Evolutionary conservation across 2,797 vertebrate genomes (phyloP), one percentile per base, ranked within the genome.

Genomic region (Fratercula arctica): DNA sequence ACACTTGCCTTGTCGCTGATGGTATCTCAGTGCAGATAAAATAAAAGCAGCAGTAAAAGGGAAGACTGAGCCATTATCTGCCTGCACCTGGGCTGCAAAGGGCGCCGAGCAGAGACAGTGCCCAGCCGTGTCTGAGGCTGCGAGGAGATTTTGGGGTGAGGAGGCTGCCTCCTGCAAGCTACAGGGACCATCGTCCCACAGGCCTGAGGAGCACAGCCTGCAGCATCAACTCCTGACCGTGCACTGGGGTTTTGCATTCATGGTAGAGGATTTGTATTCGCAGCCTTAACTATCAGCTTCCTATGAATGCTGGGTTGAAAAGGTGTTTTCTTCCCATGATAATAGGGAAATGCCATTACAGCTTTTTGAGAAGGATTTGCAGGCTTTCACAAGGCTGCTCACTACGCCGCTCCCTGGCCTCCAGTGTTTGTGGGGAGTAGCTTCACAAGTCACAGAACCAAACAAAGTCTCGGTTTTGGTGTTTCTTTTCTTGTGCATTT

Each of bases 1-100:
- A 94, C 97, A 97, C 97, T 96, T 92, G 96, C 94, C 94, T 97
- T 91, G 93, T 90, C 43, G 6, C 86, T 92, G 96, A 97, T 97
- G 83, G 89, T 96, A 97, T 97, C 96, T 97, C 70, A 28, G 74
- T 2, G 16, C 68, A 94, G 93, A 97, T 95, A 96, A 96, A 97
- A 90, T 81, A 86, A 90, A 85, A 96, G 95, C 90, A 74, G 85
- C 90, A 94, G 79, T 94, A 87, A 92, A 96, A 92, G 77, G 72
- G 87, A 94, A 93, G 87, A 37, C 54, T 0, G 2, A 91, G 54
- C 43, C 85, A 28, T 93, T 96, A 95, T 96, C 90, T 96, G 60
- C 85, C 83, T 19, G 4, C 91, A 95, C 96, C 95, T 96, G 95
- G 93, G 68, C 79, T 82, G 77, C 0, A 6, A 81, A 93, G 72